Percentiles rank a stretch among this genome's conserved stretches.
Evolutionary conservation across 2,113 vertebrate species (phyloP).

Genomic region (Vidua chalybeata): DNA sequence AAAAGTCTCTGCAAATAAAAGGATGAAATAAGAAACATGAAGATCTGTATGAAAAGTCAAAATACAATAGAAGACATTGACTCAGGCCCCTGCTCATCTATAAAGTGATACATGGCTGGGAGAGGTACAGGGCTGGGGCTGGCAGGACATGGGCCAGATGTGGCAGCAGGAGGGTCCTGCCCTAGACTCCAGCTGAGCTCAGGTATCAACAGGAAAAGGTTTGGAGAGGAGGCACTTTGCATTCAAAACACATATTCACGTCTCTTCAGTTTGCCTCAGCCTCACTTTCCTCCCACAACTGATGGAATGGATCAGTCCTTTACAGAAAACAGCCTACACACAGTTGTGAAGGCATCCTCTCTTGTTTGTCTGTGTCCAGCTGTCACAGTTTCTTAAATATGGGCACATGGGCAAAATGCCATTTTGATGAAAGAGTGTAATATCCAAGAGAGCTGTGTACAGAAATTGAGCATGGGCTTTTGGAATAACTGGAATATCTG

Average conservation of each 20-base stretch:
- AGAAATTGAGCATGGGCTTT: not conserved
- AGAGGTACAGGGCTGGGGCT: not conserved
- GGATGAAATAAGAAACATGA: not conserved
- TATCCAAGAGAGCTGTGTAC: not conserved
- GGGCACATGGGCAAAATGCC: not conserved
- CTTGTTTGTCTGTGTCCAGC: not conserved
- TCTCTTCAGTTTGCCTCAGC: not conserved
- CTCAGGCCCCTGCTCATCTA: not conserved
- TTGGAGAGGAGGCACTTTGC: not conserved
- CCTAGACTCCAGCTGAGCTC: not conserved
- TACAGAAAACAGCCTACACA: not conserved
- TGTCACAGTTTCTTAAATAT: not conserved
- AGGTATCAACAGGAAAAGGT: not conserved
- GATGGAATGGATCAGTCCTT: not conserved
- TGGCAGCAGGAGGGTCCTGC: not conserved
- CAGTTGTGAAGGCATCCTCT: not conserved
- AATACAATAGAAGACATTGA: not conserved
- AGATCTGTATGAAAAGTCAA: not conserved
- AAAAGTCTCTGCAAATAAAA: not conserved
- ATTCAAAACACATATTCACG: not conserved
- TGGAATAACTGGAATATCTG: conserved; percentile 10
- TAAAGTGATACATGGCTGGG: not conserved
- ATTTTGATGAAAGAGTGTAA: not conserved
- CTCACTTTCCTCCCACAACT: not conserved
- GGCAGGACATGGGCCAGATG: not conserved